Base-by-base conservation (phyloP, 2,113 vertebrate species). In the Planiliza haematocheilus region DNA sequence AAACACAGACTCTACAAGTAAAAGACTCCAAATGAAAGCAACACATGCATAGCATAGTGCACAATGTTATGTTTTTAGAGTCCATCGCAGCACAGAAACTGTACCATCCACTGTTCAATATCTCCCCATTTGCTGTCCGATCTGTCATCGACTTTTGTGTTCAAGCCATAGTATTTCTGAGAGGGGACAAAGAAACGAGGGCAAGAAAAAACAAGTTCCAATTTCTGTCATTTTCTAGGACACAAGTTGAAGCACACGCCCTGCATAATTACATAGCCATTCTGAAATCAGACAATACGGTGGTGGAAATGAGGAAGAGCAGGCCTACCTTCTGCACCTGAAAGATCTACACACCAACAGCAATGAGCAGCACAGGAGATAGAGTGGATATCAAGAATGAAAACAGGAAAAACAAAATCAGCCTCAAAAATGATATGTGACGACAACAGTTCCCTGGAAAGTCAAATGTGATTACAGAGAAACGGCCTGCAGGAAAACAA, bases 21-120 rank as follows among this genome's bases (percentile, higher is more conserved):
- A 75, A 72, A 21, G 21, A 46, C 16, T 73, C 48, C 11, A 56
- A 39, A 36, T 7, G n/a, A 55, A 18, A 10, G 7, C 37, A 10
- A 65, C 39, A 24, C 58, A 69, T 64, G 71, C 70, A 21, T 5
- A 45, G 13, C 24, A 7, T 37, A 60, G 59, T 60, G 11, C 10
- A 20, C 4, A 0, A 8, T n/a, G 8, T 2, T 52, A 8, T 34
- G 5, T 38, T 59, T 21, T 63, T 55, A 73, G 45, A 53, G 20
- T 16, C 38, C 24, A 7, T 45, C 45, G 70, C 57, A 60, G 45
- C 55, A 71, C 21, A 48, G 38, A 68, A 38, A 87, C 74, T 75
- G 90, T 99, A 99, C 97, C 97, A 99, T 99, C 97, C 97, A 99
- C 38, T 97, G 97, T 82, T 99, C 97, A 94, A 99, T 99, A 94